These are phyloP conservation scores for Cynocephalus volans DNA, from an alignment of 2,113 vertebrate species.

Conservation along the genomic window DNA sequence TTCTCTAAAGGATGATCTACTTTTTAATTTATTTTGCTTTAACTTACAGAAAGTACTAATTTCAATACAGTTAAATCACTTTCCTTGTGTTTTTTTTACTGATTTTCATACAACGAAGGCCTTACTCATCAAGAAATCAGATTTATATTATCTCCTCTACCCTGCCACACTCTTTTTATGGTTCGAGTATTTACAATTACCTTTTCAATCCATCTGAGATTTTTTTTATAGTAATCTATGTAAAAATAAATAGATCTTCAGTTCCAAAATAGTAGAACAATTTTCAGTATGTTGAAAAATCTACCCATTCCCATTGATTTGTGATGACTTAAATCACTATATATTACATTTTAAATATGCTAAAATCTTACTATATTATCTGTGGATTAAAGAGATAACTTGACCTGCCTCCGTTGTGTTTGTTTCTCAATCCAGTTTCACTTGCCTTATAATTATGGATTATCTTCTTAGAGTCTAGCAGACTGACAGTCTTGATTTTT, in stretches of 20 bases:
- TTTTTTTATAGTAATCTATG: not conserved
- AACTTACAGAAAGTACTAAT: not conserved
- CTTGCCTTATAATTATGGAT: not conserved
- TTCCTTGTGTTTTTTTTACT: not conserved
- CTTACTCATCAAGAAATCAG: not conserved
- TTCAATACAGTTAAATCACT: not conserved
- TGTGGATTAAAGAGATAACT: constrained; percentile 9
- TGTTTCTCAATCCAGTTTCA: not conserved
- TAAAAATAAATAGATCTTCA: constrained; percentile 45
- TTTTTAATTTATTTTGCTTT: constrained; percentile 49
- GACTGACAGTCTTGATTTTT: not conserved
- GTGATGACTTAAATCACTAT: not conserved
- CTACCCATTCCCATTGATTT: not conserved
- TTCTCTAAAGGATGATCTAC: not conserved
- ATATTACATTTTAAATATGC: not conserved
- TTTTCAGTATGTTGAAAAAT: not conserved
- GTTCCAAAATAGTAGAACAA: not conserved
- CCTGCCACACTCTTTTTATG: not conserved
- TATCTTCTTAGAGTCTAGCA: not conserved
- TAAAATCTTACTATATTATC: not conserved
- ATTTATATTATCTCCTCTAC: not conserved
- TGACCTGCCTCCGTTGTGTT: not conserved
- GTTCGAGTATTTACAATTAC: constrained; percentile 14
- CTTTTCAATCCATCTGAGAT: not conserved
- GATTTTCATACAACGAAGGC: not conserved